A percentile compares a stretch with the other conserved stretches of the same genome.
phyloP scores from a whole-genome alignment of 2,888 invertebrate species.

The Elysia crispata region DNA sequence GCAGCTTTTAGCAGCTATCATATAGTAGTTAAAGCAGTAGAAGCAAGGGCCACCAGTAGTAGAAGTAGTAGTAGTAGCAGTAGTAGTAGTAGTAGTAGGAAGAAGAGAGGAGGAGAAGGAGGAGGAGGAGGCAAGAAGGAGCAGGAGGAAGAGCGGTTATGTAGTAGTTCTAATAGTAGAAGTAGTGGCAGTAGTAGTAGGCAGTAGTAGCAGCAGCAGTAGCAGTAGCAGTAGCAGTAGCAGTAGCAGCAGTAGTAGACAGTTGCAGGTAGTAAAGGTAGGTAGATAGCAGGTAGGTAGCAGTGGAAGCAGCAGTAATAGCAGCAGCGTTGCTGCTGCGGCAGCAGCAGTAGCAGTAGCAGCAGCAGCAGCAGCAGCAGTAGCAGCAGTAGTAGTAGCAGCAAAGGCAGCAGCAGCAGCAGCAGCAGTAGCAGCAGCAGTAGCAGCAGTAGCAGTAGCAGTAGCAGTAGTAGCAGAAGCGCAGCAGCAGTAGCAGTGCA shows the following conservation, averaged over 20 bases:
- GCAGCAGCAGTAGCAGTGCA: too few species aligned
- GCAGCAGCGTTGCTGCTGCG: neutral
- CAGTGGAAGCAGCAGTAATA: neutral
- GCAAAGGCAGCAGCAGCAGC: too few species aligned
- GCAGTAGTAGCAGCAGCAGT: constrained; percentile 3
- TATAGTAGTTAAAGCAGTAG: neutral
- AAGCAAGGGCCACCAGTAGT: neutral
- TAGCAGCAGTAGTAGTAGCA: neutral
- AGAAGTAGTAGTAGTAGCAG: neutral
- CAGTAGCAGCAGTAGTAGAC: neutral
- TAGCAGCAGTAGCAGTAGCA: neutral
- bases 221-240: neutral
- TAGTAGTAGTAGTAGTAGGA: constrained; percentile 9
- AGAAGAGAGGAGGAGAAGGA: too few species aligned
- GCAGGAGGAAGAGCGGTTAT: too few species aligned
- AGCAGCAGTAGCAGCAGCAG: constrained; percentile 1
- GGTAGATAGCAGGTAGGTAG: too few species aligned
- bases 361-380: neutral
- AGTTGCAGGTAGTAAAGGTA: neutral
- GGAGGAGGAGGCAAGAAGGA: too few species aligned
- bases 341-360: constrained; percentile 1
- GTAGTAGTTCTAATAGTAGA: too few species aligned
- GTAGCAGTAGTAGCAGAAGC: neutral
- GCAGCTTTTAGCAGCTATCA: neutral
- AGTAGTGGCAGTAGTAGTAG: too few species aligned